phyloP scores from a whole-genome alignment of 1,140 invertebrate species.

The Procambarus clarkii region DNA sequence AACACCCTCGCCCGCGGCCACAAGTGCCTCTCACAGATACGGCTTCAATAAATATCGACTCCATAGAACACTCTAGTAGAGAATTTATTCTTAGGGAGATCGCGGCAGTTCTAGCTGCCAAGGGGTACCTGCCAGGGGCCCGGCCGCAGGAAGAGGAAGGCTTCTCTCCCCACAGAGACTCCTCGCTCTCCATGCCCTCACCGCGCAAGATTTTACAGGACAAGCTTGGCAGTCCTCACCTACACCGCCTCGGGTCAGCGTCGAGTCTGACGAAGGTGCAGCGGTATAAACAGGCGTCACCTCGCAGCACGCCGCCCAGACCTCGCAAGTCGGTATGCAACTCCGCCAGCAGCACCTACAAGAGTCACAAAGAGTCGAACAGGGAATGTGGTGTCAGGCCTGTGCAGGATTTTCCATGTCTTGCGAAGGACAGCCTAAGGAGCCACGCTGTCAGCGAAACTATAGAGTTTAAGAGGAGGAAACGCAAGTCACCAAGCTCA shows the following conservation, averaged over 20 bases:
- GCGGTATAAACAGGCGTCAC: constrained; percentile 28
- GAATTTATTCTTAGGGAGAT: constrained; percentile 60
- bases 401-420: neutral
- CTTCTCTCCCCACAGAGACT: neutral
- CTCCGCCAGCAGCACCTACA: constrained; percentile 60
- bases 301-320: constrained; percentile 31
- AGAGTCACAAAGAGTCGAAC: constrained; percentile 54
- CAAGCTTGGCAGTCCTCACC: neutral
- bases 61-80: constrained; percentile 35
- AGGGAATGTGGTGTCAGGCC: neutral
- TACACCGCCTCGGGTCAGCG: constrained; percentile 2
- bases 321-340: neutral
- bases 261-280: constrained; percentile 21
- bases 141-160: constrained; percentile 6
- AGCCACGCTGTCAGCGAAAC: constrained; percentile 4
- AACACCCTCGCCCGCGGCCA: neutral
- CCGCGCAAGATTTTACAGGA: neutral
- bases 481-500: constrained; percentile 46
- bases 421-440: constrained; percentile 6
- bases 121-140: constrained; percentile 56
- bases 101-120: constrained; percentile 62
- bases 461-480: constrained; percentile 26
- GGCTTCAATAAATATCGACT: neutral
- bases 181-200: neutral
- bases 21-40: constrained; percentile 34